Evolutionary conservation across 2,888 invertebrate genomes (phyloP).

Genomic region (Balanococcus diminutus): DNA sequence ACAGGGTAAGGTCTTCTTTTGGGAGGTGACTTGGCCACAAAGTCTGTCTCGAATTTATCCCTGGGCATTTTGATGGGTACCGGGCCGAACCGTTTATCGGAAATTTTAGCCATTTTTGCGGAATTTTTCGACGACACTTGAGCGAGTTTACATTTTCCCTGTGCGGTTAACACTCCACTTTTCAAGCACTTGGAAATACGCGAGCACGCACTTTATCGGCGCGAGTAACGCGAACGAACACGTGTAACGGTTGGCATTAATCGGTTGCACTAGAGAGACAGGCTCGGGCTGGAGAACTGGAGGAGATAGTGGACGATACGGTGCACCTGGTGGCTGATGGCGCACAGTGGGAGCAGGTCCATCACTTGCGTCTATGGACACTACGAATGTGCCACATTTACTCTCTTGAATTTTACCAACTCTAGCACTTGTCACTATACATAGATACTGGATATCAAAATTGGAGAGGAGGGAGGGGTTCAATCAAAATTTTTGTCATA

Average conservation of each 20-base stretch:
- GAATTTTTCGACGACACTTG: neutral
- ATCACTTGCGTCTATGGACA: no score
- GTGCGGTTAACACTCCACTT: neutral
- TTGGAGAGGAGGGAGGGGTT: no score
- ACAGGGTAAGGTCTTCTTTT: neutral
- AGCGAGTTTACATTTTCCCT: neutral
- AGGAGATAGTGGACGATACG: neutral
- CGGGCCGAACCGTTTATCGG: slow-evolving; percentile 12
- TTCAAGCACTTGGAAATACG: neutral
- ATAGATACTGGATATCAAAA: no score
- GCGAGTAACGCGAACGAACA: neutral
- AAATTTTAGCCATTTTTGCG: slow-evolving; percentile 15
- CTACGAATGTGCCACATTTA: no score
- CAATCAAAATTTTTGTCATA: no score
- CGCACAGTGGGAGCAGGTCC: neutral
- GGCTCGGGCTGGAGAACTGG: neutral
- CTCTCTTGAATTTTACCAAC: no score
- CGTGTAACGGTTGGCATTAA: neutral
- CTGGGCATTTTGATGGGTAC: neutral
- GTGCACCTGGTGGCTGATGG: neutral
- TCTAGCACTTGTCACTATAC: no score
- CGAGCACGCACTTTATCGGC: neutral
- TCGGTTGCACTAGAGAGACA: neutral
- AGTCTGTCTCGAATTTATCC: slow-evolving; percentile 44
- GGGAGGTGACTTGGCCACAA: slow-evolving; percentile 58